Base-by-base conservation (phyloP, 1,140 invertebrate species). In the Ceratoteleas bidentatus region DNA sequence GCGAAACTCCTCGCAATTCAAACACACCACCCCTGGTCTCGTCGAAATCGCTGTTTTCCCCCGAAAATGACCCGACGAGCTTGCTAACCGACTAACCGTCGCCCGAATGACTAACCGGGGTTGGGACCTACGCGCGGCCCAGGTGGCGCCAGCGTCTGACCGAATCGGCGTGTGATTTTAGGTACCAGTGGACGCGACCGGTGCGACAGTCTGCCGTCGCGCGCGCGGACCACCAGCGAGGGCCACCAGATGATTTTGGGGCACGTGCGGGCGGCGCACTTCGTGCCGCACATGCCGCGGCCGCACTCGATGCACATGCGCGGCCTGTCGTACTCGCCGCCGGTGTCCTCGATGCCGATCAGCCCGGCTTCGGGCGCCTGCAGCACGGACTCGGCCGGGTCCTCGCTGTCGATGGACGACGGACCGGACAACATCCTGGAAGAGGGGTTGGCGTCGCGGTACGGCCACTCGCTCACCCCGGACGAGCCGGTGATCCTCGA, bases 171-270 rank as follows among this genome's bases (percentile, higher is more conserved):
- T 62, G 40, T 43, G 50, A n/a, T 80, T 72, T 14, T 49, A 81
- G 78, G 83, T 13, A 82, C 73, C 6, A 83, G 80, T 15, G 83
- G 77, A 57, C 93, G 96, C 52, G 96, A 96, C 77, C 93, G 96
- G 43, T 96, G 95, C 87, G 96, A 96, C 86, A 96, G 95, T 87
- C 93, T 96, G 91, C 96, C 95, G 11, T 94, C 94, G 0, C 90
- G 95, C 8, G 93, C 95, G 15, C 91, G 94, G 57, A 94, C 93
- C 2, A 92, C 91, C 10, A 94, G 93, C 85, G 94, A 95, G 84
- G 92, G 93, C 54, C 86, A 87, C 61, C 87, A 88, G 53, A 75
- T 86, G n/a, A 58, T 87, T 36, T 75, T 86, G 34, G 91, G 86
- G 49, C 92, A 93, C 85, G 85, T 90, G 34, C 84, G 88, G 70